Evolutionary conservation across 2,113 vertebrate species (phyloP).

Genomic region (Pseudorasbora parva): DNA sequence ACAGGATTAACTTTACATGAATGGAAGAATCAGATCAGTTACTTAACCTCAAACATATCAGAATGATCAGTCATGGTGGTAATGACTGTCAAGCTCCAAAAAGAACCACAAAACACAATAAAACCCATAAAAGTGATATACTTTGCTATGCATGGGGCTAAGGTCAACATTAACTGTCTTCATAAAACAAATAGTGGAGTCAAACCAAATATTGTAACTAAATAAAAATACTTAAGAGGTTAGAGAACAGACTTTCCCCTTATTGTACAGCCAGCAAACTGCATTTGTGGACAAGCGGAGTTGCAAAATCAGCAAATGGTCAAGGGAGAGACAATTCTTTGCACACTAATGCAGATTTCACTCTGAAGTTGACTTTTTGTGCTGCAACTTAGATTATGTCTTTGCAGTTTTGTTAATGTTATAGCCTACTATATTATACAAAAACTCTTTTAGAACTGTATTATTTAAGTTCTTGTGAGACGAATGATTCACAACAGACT

Average conservation of each 20-base stretch:
- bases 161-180: neutral
- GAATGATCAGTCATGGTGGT: neutral
- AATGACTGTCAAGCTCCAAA: neutral
- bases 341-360: constrained; percentile 14
- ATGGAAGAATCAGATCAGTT: neutral
- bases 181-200: constrained; percentile 1
- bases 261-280: constrained; percentile 6
- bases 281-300: constrained; percentile 8
- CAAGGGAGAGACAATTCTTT: constrained; percentile 4
- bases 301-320: constrained; percentile 17
- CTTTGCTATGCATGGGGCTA: neutral
- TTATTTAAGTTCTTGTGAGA: neutral
- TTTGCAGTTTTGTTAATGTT: neutral
- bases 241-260: neutral
- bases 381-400: constrained; percentile 1
- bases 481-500: neutral
- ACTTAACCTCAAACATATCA: constrained; percentile 10
- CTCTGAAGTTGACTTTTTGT: constrained; percentile 10
- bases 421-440: neutral
- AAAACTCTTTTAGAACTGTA: neutral
- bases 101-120: neutral
- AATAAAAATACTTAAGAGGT: neutral
- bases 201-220: neutral
- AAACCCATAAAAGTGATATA: neutral
- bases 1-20: neutral